phyloP scores from a whole-genome alignment of 1,140 invertebrate genomes.

The silkworm (Bombyx mori) region DNA sequence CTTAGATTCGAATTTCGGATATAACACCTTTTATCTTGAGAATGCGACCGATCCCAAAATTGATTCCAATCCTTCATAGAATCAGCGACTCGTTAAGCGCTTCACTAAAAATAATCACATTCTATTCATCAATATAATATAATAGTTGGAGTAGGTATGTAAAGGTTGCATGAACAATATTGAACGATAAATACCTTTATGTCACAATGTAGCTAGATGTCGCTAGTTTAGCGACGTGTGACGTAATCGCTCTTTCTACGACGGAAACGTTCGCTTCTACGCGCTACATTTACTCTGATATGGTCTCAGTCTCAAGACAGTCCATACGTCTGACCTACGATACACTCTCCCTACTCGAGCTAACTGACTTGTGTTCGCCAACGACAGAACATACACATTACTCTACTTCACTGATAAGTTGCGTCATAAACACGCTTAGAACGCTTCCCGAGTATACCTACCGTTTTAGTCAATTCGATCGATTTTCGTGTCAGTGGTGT shows the following conservation, averaged over 20 bases:
- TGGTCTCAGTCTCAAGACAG: slow-evolving; percentile 69
- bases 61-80: slow-evolving; percentile 59
- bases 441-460: too few species aligned
- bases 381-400: slow-evolving; percentile 21
- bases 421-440: neutral
- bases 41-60: slow-evolving; percentile 57
- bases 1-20: slow-evolving; percentile 34
- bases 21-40: slow-evolving; percentile 60
- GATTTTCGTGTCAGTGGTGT: slow-evolving; percentile 27
- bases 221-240: slow-evolving; percentile 24
- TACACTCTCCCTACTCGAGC: slow-evolving; percentile 64
- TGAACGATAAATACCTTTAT: slow-evolving; percentile 21
- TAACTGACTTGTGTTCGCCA: slow-evolving; percentile 46
- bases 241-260: slow-evolving; percentile 63
- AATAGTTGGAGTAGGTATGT: neutral
- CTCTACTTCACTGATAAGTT: neutral
- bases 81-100: slow-evolving; percentile 62
- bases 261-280: slow-evolving; percentile 47
- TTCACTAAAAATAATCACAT: slow-evolving; percentile 48
- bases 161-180: slow-evolving; percentile 25
- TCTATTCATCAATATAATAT: slow-evolving; percentile 33
- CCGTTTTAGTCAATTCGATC: too few species aligned
- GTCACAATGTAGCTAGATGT: too few species aligned
- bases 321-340: slow-evolving; percentile 62
- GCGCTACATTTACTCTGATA: slow-evolving; percentile 59